Evolutionary conservation across 2,888 invertebrate species (phyloP).

Genomic region (Mythimna albipuncta): DNA sequence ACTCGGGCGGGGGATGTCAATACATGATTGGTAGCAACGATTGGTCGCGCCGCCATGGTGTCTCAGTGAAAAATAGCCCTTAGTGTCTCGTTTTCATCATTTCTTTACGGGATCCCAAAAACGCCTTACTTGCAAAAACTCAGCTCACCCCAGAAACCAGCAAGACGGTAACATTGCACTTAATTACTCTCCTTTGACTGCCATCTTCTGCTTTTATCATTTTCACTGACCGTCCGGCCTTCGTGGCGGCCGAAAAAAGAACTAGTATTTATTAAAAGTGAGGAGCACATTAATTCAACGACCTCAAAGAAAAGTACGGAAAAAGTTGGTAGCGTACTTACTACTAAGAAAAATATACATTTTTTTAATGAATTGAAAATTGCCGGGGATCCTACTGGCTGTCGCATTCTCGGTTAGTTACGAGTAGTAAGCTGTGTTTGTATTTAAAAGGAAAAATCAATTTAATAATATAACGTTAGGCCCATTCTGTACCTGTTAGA

Average conservation of each 20-base stretch:
- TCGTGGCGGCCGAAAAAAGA: slow-evolving; percentile 25
- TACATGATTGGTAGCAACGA: too few relatives aligned
- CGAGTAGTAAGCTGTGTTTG: slow-evolving; percentile 17
- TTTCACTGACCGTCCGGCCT: slow-evolving; percentile 40
- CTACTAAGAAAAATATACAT: slow-evolving; percentile 48
- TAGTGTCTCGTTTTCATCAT: neutral
- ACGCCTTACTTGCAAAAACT: neutral
- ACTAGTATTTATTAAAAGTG: slow-evolving; percentile 64
- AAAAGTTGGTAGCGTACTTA: slow-evolving; percentile 50
- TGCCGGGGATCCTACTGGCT: slow-evolving; percentile 18
- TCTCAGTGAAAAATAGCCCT: too few relatives aligned
- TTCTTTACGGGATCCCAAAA: neutral
- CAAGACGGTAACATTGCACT: slow-evolving; percentile 28
- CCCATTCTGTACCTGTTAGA: neutral
- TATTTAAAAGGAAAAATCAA: neutral
- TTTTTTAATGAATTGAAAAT: slow-evolving; percentile 59
- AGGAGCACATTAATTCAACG: slow-evolving; percentile 64
- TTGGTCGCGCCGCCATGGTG: too few relatives aligned
- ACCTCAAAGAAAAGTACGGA: slow-evolving; percentile 61
- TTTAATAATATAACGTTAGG: neutral
- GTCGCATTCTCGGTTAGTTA: slow-evolving; percentile 26
- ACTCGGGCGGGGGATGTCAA: too few relatives aligned
- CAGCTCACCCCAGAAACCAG: slow-evolving; percentile 11
- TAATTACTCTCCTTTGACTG: slow-evolving; percentile 60
- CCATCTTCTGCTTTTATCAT: slow-evolving; percentile 46